Evolutionary conservation across 2,113 vertebrate species (phyloP), one percentile per base, ranked within the genome.

Genomic region (Actenoides lindsayi): DNA sequence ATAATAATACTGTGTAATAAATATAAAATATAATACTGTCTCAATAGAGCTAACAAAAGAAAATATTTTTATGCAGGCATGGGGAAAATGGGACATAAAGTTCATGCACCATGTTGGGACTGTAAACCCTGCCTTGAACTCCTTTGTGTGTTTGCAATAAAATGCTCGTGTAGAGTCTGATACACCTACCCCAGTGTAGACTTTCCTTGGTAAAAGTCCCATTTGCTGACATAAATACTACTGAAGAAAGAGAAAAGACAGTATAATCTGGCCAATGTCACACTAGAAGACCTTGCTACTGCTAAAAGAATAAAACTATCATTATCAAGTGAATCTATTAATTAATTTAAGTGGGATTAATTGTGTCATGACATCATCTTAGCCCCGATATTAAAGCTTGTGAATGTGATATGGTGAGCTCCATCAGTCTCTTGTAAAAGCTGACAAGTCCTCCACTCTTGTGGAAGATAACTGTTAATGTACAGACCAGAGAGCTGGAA

Each of bases 151-250:
- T 54, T 73, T 79, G 59, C 68, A 50, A 68, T 27, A 41, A 73
- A 80, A 59, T 53, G 13, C 3, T 68, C 5, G 0, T 4, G 10
- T 10, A n/a, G 19, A 67, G 16, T 13, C 25, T 76, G n/a, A 13
- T 35, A 33, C 35, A 10, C 13, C 11, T 9, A 3, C 15, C 24
- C 19, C 0, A 5, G 39, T 28, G 14, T 7, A 31, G 8, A 4
- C 8, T 31, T 88, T 27, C 18, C 71, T 54, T 24, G 46, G 27
- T 33, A 31, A 30, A 71, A 63, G 35, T 39, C 37, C 7, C 19
- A 23, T 13, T 13, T 41, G 19, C 16, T 64, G 5, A 35, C 31
- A 19, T 23, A 21, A 7, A 24, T 11, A 11, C 11, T 20, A 25
- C 33, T 23, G 30, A n/a, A 37, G 35, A 53, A 87, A 24, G 6